A percentile compares a stretch with the other conserved stretches of the same genome.
Conservation (phyloP, 2,888 invertebrate genomes). For the Tipula helvola region DNA sequence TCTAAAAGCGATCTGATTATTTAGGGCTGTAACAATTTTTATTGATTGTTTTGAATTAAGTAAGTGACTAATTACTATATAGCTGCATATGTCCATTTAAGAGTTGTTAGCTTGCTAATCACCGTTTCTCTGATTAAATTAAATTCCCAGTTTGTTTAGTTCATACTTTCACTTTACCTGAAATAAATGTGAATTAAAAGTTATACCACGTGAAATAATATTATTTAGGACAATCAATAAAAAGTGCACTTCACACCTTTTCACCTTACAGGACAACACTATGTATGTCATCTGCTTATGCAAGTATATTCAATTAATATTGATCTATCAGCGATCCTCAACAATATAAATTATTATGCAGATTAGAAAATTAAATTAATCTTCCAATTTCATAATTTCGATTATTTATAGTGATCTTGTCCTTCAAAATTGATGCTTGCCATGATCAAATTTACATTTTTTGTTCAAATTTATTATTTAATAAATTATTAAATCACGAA, state of each 20-base stretch:
- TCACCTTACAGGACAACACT: not conserved
- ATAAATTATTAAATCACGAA: slow-evolving; percentile 4
- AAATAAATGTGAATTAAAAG: no score
- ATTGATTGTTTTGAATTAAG: no score
- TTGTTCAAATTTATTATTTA: not conserved
- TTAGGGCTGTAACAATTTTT: no score
- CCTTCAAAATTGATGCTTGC: not conserved
- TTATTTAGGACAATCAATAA: not conserved
- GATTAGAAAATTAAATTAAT: not conserved
- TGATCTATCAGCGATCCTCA: not conserved
- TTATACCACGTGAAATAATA: no score
- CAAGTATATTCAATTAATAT: not conserved
- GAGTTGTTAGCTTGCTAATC: no score
- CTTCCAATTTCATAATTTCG: not conserved
- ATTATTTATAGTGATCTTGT: not conserved
- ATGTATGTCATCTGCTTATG: not conserved
- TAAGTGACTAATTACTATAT: no score
- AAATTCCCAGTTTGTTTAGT: no score
- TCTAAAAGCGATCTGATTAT: no score
- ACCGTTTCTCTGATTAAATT: no score
- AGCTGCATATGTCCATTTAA: no score
- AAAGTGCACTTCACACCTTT: not conserved
- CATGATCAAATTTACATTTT: not conserved
- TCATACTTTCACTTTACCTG: no score
- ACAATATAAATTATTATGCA: not conserved